Evolutionary conservation across 1,140 invertebrate species (phyloP), one percentile per base, ranked within the genome.

Genomic region (Centruroides vittatus): DNA sequence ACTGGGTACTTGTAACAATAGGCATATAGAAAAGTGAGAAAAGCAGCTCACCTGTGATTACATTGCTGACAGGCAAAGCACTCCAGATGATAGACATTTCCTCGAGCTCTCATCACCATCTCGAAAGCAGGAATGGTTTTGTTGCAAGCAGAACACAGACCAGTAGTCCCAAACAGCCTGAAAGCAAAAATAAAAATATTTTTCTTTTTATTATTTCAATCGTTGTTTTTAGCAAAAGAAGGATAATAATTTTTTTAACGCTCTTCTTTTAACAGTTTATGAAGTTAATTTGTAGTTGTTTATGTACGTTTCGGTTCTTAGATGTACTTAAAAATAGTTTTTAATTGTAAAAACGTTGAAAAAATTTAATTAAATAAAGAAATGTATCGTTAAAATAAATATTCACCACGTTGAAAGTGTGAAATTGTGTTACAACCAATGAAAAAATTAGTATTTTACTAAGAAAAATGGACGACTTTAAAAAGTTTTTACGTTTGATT

Each of bases 51-150:
- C 91, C 91, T 92, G 55, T 67, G 90, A 80, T 90, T 92, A 75
- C 92, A 96, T 73, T 93, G 88, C 74, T 94, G 90, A 79, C 93
- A 96, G 65, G 91, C 89, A 75, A 96, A 96, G 73, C 92, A 96
- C 73, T 96, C 91, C 70, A 95, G 80, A 78, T 96, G 92, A 75
- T 96, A 96, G 57, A 94, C 91, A 75, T 93, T 93, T 68, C 84
- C 86, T 73, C 89, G 86, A 23, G 90, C 91, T 74, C 89, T 80
- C 92, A 96, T 95, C 63, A 94, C 92, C 89, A 96, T 92, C 78
- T 96, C 91, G 77, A 94, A 94, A 55, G 91, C 90, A 34, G 91
- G 91, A 73, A 96, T 95, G 67, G 88, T 86, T 80, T 93, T 92
- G 72, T 87, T 87, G 76, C 89, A 93, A 13, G 89, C 90, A 58